These are phyloP conservation scores for Bolinopsis microptera DNA, from an alignment of 37 sponge, comb jelly and placozoan genomes.

Conservation along the genomic window DNA sequence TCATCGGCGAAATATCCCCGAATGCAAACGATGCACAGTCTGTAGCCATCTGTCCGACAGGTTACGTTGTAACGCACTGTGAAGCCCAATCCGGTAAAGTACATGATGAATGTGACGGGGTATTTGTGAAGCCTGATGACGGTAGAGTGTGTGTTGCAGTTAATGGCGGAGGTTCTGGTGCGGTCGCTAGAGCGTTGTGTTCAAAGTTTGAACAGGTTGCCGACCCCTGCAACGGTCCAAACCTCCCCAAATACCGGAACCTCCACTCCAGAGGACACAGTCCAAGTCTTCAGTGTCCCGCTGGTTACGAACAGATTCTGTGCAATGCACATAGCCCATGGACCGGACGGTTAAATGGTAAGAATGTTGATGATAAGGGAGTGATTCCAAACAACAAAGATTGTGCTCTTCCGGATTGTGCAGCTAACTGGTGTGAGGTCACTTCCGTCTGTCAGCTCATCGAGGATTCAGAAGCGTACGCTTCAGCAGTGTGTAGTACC, in stretches of 20 bases:
- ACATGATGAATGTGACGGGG: background rate
- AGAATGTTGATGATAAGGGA: constrained; percentile 15
- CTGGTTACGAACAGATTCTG: background rate
- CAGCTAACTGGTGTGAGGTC: background rate
- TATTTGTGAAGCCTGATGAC: background rate
- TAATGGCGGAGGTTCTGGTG: background rate
- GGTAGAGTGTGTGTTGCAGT: background rate
- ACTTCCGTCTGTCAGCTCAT: background rate
- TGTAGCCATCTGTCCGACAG: too few relatives aligned
- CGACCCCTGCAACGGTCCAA: background rate
- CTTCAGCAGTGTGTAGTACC: background rate
- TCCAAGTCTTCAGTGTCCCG: background rate
- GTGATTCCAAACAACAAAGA: background rate
- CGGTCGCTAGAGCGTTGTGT: background rate
- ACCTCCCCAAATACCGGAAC: background rate
- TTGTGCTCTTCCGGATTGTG: background rate
- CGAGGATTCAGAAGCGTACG: background rate
- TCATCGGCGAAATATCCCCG: too few relatives aligned
- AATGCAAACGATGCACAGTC: too few relatives aligned
- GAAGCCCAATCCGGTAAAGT: too few relatives aligned
- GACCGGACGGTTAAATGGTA: background rate
- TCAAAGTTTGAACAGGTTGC: background rate
- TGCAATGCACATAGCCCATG: background rate
- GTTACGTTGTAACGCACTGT: too few relatives aligned
- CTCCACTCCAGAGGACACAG: background rate